Percentiles rank a stretch among this genome's conserved stretches.
phyloP scores from a whole-genome alignment of 1,140 invertebrate genomes.

The Druon quercuslanigerum region DNA sequence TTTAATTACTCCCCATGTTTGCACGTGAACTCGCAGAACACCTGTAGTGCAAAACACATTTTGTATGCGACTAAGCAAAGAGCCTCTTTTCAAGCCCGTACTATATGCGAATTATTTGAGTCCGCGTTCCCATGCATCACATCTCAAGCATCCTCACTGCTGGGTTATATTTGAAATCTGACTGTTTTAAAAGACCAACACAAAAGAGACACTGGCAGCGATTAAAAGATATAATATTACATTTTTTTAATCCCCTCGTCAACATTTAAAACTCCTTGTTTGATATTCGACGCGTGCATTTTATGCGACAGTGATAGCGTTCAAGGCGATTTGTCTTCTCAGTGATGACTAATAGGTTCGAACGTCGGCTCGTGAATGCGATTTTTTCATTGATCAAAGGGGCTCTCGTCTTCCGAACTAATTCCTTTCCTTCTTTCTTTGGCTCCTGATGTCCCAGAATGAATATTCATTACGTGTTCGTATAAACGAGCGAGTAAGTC shows the following conservation, averaged over 20 bases:
- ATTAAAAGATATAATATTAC: no score
- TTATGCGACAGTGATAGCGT: background rate
- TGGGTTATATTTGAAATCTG: background rate
- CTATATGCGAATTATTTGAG: slow-evolving; percentile 8
- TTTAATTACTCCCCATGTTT: slow-evolving; percentile 72
- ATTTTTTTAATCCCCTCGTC: background rate
- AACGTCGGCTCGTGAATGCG: slow-evolving; percentile 30
- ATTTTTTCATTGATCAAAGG: slow-evolving; percentile 57
- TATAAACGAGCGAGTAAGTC: slow-evolving; percentile 50
- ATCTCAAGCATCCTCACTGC: background rate
- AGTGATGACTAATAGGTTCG: slow-evolving; percentile 9
- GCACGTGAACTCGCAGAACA: slow-evolving; percentile 41
- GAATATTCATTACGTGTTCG: slow-evolving; percentile 58
- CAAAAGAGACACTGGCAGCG: no score
- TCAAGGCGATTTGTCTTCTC: slow-evolving; percentile 16
- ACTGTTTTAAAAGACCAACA: no score
- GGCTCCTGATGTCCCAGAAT: slow-evolving; percentile 48
- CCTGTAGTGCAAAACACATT: slow-evolving; percentile 22
- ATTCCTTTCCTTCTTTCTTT: slow-evolving; percentile 42
- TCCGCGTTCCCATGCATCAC: background rate
- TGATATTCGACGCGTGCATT: slow-evolving; percentile 8
- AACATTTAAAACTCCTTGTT: background rate
- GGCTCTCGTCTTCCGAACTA: slow-evolving; percentile 46
- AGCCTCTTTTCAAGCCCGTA: background rate
- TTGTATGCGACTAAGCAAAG: slow-evolving; percentile 24